phyloP scores from a whole-genome alignment of 23 tunicate genomes.

The Styela clava region DNA sequence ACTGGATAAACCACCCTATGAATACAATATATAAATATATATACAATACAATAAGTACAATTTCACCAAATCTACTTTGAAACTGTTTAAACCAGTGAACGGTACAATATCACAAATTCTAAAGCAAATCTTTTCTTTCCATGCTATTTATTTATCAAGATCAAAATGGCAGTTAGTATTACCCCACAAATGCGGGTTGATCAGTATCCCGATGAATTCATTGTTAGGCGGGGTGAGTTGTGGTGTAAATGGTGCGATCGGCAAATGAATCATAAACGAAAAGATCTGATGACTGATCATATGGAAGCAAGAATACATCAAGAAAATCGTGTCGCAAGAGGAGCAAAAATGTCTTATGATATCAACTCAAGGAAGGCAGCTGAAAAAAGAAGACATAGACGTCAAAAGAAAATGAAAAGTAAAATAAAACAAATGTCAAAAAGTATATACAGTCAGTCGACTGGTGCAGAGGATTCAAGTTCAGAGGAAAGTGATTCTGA shows the following conservation, averaged over 20 bases:
- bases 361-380: not conserved
- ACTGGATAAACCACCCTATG: too few relatives aligned
- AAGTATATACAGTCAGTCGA: not conserved
- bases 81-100: too few relatives aligned
- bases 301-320: conserved; percentile 32
- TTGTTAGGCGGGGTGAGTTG: conserved; percentile 6
- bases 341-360: conserved; percentile 36
- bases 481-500: conserved; percentile 30
- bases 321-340: conserved; percentile 28
- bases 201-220: conserved; percentile 52
- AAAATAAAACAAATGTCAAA: not conserved
- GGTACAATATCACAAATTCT: too few relatives aligned
- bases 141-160: too few relatives aligned
- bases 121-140: too few relatives aligned
- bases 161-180: conserved; percentile 10
- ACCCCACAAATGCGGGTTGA: conserved; percentile 20
- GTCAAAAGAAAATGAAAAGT: not conserved
- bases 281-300: conserved; percentile 41
- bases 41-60: too few relatives aligned
- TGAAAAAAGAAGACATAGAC: not conserved
- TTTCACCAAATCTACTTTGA: too few relatives aligned
- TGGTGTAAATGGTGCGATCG: conserved; percentile 62
- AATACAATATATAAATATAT: too few relatives aligned
- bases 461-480: not conserved
- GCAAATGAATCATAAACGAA: conserved; percentile 23